A percentile compares a stretch with the other conserved stretches of the same genome.
These are phyloP conservation scores for Penaeus chinensis DNA, from an alignment of 1,140 invertebrate genomes.

Conservation along the genomic window DNA sequence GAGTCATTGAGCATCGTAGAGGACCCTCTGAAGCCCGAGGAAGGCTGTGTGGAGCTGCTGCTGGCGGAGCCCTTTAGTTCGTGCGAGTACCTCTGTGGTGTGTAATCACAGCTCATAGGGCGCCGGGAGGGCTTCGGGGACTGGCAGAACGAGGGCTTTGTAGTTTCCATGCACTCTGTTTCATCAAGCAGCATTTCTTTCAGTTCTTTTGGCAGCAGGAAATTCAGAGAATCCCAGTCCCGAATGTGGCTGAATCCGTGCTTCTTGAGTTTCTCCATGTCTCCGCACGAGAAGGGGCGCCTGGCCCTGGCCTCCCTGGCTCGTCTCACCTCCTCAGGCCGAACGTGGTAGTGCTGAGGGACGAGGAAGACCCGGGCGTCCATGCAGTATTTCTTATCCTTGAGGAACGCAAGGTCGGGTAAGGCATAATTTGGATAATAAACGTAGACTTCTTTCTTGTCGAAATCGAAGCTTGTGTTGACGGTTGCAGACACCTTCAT, in stretches of 20 bases:
- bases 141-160: constrained; percentile 62
- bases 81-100: constrained; percentile 65
- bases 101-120: constrained; percentile 74
- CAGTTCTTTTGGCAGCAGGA: constrained; percentile 85
- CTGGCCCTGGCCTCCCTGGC: constrained; percentile 64
- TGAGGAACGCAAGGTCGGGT: constrained; percentile 87
- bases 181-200: constrained; percentile 66
- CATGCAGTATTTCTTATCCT: constrained; percentile 71
- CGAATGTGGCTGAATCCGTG: constrained; percentile 82
- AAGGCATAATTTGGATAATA: constrained; percentile 92
- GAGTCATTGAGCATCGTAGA: constrained; percentile 85
- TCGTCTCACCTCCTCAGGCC: constrained; percentile 66
- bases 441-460: constrained; percentile 76
- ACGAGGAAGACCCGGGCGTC: constrained; percentile 76
- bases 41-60: constrained; percentile 82
- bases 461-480: constrained; percentile 60
- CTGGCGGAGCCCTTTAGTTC: constrained; percentile 76
- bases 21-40: constrained; percentile 85
- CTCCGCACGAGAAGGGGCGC: constrained; percentile 85
- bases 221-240: constrained; percentile 91
- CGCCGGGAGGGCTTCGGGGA: constrained; percentile 58
- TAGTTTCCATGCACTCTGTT: constrained; percentile 64
- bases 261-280: constrained; percentile 82
- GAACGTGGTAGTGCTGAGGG: constrained; percentile 69
- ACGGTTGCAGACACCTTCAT: constrained; percentile 61